Percentiles rank a stretch among this genome's conserved stretches.
Conservation (phyloP, 1,140 invertebrate species). For the Cardiocondyla obscurior region DNA sequence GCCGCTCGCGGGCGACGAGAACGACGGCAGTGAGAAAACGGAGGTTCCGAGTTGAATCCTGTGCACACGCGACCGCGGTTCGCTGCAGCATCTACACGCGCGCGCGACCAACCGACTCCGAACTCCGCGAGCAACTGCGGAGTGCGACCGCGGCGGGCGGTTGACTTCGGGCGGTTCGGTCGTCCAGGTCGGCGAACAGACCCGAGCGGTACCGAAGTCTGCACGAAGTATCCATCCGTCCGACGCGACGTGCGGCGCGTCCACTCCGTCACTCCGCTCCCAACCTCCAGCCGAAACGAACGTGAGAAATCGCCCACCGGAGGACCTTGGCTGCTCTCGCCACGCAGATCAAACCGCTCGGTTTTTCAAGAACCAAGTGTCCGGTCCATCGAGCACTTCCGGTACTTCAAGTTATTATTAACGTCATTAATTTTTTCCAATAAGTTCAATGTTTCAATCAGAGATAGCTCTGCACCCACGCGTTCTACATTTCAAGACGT, state of each 20-base stretch:
- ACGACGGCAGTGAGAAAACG: too few relatives aligned
- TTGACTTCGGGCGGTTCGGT: slow-evolving; percentile 59
- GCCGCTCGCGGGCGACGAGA: neutral
- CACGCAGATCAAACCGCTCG: too few relatives aligned
- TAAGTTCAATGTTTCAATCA: too few relatives aligned
- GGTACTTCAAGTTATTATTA: too few relatives aligned
- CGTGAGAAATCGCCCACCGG: neutral
- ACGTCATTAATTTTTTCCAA: too few relatives aligned
- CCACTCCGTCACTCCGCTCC: slow-evolving; percentile 37
- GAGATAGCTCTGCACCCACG: too few relatives aligned
- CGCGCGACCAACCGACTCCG: too few relatives aligned
- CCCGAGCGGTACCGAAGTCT: slow-evolving; percentile 60
- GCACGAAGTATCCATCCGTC: slow-evolving; percentile 51
- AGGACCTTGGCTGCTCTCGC: neutral
- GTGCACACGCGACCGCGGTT: slow-evolving; percentile 60
- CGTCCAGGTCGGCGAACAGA: slow-evolving; percentile 50
- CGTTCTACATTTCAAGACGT: too few relatives aligned
- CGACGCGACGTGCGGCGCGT: neutral
- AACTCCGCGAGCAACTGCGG: slow-evolving; percentile 55
- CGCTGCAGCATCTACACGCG: slow-evolving; percentile 68
- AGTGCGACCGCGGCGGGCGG: slow-evolving; percentile 52
- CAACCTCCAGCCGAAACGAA: slow-evolving; percentile 32
- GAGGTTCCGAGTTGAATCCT: slow-evolving; percentile 27
- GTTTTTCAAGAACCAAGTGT: too few relatives aligned
- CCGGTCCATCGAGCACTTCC: too few relatives aligned